Percentiles rank a stretch among this genome's conserved stretches.
These are phyloP conservation scores for Alethe castanea DNA, from an alignment of 2,113 vertebrate genomes.

Conservation along the genomic window DNA sequence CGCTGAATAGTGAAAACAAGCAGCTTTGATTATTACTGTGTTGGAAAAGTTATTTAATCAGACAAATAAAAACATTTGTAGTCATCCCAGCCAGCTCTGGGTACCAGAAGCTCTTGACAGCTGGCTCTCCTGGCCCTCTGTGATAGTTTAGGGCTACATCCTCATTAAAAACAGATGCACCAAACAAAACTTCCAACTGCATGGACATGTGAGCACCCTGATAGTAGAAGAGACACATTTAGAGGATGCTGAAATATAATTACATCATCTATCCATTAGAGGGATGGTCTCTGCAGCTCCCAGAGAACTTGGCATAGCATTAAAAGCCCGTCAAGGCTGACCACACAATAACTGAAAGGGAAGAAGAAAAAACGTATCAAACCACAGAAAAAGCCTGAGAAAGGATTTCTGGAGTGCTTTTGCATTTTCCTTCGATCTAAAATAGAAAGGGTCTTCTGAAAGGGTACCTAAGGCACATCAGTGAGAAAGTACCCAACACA, in stretches of 20 bases:
- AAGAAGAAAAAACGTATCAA: background rate
- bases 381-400: background rate
- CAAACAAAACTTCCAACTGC: background rate
- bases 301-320: slow-evolving; percentile 9
- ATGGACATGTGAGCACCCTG: background rate
- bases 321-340: slow-evolving; percentile 26
- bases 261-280: slow-evolving; percentile 46
- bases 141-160: background rate
- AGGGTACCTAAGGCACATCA: background rate
- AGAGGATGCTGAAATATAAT: slow-evolving; percentile 22
- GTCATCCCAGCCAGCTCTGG: background rate
- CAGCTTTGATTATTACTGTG: background rate
- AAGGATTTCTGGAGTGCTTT: background rate
- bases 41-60: background rate
- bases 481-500: background rate
- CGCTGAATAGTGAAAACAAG: background rate
- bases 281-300: background rate
- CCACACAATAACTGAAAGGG: background rate
- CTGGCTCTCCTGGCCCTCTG: background rate
- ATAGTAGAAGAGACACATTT: background rate
- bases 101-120: background rate
- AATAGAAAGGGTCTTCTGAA: background rate
- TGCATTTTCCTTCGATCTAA: background rate
- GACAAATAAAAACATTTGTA: background rate
- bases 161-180: background rate